phyloP scores from a whole-genome alignment of 2,888 invertebrate species.

The Lasioglossum figueresi region DNA sequence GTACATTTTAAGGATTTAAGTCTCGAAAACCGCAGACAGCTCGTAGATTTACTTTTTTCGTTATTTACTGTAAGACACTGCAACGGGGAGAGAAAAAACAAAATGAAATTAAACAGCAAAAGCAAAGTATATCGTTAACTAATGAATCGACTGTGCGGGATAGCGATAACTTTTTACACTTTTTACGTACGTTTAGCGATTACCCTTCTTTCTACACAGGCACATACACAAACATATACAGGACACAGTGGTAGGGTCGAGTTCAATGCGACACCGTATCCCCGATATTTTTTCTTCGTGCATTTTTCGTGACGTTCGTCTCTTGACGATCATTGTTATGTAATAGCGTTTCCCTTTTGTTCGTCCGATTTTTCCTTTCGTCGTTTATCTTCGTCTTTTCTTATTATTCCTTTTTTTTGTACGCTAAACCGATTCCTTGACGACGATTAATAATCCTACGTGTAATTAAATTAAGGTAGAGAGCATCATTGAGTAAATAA shows the following conservation, averaged over 20 bases:
- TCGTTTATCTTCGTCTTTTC: neutral
- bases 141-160: conserved; percentile 1
- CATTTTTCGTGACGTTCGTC: conserved; percentile 34
- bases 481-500: neutral
- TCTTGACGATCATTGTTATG: neutral
- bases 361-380: neutral
- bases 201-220: conserved; percentile 12
- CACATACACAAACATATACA: neutral
- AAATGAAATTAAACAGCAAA: neutral
- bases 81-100: conserved; percentile 19
- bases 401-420: neutral
- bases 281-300: conserved; percentile 18
- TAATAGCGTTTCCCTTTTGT: neutral
- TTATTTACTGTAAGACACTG: conserved; percentile 45
- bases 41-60: conserved; percentile 47
- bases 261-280: conserved; percentile 18
- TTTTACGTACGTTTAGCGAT: conserved; percentile 27
- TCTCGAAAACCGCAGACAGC: conserved; percentile 47
- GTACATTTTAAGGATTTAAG: conserved; percentile 47
- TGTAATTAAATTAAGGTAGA: conserved; percentile 63
- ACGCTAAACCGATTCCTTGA: conserved; percentile 13
- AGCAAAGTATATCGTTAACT: neutral
- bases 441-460: neutral
- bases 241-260: conserved; percentile 12
- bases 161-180: conserved; percentile 38